Evolutionary conservation across 2,797 vertebrate genomes (phyloP).

Genomic region (Pseudochirops cupreus): DNA sequence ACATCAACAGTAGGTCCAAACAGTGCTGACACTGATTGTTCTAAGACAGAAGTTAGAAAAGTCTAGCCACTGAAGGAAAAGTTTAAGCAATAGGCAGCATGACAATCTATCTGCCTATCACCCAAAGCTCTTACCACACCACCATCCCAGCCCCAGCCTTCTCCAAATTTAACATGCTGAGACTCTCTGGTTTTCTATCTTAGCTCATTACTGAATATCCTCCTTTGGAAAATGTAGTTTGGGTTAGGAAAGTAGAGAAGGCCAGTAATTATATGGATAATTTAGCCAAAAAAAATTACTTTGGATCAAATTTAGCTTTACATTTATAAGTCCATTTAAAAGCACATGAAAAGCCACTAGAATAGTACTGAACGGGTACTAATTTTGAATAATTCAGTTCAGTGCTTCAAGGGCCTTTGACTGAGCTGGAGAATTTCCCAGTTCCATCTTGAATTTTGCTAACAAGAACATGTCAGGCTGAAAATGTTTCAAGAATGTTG

Average conservation of each 20-base stretch:
- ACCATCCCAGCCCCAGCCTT: background rate
- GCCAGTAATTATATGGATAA: constrained; percentile 25
- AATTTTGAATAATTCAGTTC: background rate
- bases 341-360: background rate
- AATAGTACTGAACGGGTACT: background rate
- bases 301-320: background rate
- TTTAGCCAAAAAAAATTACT: background rate
- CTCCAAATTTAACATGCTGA: background rate
- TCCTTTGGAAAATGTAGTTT: constrained; percentile 26
- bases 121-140: background rate
- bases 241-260: constrained; percentile 19
- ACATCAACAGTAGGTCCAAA: background rate
- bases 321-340: background rate
- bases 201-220: background rate
- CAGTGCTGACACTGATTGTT: background rate
- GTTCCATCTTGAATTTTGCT: background rate
- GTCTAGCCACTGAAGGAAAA: background rate
- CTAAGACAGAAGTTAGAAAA: background rate
- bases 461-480: background rate
- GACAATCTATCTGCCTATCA: background rate
- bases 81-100: background rate
- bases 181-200: background rate
- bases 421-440: background rate
- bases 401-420: background rate
- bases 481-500: background rate